Percentiles rank a stretch among this genome's conserved stretches.
Conservation (phyloP, 53 echinoderm and acorn worm species). For the Hippasteria phrygiana region DNA sequence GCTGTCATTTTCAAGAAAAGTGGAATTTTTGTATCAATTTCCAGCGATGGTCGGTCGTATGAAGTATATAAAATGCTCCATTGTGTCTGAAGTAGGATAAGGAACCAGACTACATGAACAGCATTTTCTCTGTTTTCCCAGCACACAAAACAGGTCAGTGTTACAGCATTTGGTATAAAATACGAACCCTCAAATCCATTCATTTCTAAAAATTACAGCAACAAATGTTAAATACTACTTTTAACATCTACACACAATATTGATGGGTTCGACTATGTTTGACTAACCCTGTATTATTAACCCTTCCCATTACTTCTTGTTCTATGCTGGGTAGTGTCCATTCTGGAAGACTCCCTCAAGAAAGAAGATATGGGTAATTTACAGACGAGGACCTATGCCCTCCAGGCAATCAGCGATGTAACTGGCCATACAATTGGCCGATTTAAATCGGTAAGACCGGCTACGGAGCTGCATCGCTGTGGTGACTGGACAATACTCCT, state of each 20-base stretch:
- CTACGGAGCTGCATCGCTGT: constrained; percentile 23
- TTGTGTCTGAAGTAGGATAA: too few relatives aligned
- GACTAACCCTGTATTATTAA: not conserved
- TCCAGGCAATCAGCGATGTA: constrained; percentile 15
- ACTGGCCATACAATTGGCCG: constrained; percentile 26
- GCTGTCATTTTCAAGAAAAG: too few relatives aligned
- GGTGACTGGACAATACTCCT: constrained; percentile 4
- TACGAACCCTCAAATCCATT: too few relatives aligned
- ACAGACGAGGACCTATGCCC: not conserved
- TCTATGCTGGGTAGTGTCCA: not conserved
- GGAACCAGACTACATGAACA: too few relatives aligned
- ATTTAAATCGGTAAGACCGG: not conserved
- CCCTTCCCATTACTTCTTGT: not conserved
- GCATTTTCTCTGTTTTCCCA: too few relatives aligned
- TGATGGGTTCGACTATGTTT: not conserved
- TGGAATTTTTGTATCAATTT: too few relatives aligned
- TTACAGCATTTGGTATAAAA: too few relatives aligned
- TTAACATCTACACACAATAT: not conserved
- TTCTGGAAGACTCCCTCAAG: not conserved
- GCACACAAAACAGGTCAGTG: too few relatives aligned
- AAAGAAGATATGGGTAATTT: not conserved
- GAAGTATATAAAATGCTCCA: too few relatives aligned
- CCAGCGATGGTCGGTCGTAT: too few relatives aligned
- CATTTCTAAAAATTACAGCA: too few relatives aligned
- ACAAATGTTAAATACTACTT: too few relatives aligned